Evolutionary conservation across 2,888 invertebrate genomes (phyloP).

Genomic region (Lomographa bimaculata): DNA sequence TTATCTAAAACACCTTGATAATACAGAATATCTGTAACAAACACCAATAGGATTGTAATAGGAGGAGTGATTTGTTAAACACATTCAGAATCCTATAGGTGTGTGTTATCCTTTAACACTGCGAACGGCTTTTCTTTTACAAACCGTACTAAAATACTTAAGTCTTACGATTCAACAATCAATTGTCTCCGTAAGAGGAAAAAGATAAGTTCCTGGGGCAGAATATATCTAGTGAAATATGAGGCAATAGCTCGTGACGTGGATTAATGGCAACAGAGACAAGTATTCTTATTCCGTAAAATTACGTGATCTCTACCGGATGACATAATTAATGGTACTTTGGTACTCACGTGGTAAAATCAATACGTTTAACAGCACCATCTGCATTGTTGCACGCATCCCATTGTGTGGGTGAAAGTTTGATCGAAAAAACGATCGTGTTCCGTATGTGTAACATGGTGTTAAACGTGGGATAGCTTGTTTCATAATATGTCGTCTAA

Average conservation of each 20-base stretch:
- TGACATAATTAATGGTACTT: slow-evolving; percentile 34
- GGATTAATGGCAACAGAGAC: slow-evolving; percentile 28
- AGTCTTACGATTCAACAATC: no score
- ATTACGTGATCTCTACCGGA: slow-evolving; percentile 45
- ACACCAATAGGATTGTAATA: no score
- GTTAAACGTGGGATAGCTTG: slow-evolving; percentile 21
- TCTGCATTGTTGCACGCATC: slow-evolving; percentile 48
- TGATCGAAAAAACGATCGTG: slow-evolving; percentile 40
- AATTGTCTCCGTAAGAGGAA: background rate
- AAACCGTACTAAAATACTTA: no score
- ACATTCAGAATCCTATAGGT: no score
- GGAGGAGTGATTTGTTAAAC: no score
- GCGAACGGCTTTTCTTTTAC: no score
- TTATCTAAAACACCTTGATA: no score
- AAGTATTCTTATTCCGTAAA: slow-evolving; percentile 33
- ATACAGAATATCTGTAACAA: no score
- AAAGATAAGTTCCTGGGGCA: slow-evolving; percentile 2
- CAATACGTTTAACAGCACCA: slow-evolving; percentile 36
- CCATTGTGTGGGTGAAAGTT: slow-evolving; percentile 76
- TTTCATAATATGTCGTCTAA: slow-evolving; percentile 25
- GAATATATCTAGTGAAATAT: slow-evolving; percentile 10
- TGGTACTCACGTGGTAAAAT: slow-evolving; percentile 56
- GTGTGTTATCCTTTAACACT: no score
- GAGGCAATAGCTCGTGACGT: slow-evolving; percentile 33
- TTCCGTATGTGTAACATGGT: slow-evolving; percentile 31